Evolutionary conservation across 2,797 vertebrate species (phyloP), one percentile per base, ranked within the genome.

Genomic region (Smutsia gigantea): DNA sequence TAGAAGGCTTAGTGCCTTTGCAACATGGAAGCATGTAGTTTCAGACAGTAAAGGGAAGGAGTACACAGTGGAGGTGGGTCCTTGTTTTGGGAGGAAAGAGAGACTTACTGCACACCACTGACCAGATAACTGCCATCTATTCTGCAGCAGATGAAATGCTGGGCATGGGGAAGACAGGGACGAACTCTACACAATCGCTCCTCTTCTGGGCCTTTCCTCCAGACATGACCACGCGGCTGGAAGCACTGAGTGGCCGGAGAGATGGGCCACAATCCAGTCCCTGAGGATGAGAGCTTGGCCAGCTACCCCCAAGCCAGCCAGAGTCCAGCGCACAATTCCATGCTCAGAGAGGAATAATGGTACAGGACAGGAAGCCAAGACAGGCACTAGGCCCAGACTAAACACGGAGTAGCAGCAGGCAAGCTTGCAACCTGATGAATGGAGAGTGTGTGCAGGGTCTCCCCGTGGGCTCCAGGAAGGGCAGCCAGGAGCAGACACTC

Each of bases 301-400:
- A 88, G 88, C 18, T 75, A 31, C 63, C 59, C 29, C 29, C 17
- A 72, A 31, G 87, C 69, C 75, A 57, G 17, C 31, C 14, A 3
- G 46, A 55, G 42, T 69, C 46, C 72, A 72, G 75, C 37, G 39
- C 39, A 71, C 69, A 72, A 74, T 59, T 84, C 68, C 91, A 94
- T 63, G 46, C 37, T 79, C 51, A 69, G 57, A 81, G 53, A 61
- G 49, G 37, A 68, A 29, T 31, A 66, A 71, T 0, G 8, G 49
- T 37, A 12, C 1, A n/a, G 68, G 61, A 55, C 59, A 81, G 64
- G 85, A 90, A 90, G 71, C 59, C 31, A 29, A 6, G 12, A 69
- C 27, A 79, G 88, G 92, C 77, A 31, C 19, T 34, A 15, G 69
- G 15, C 5, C 15, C 88, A 90, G 88, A 87, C 87, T 95, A 92